These are phyloP conservation scores for Cristatella mucedo DNA, from an alignment of 2,888 invertebrate species.

Conservation along the genomic window DNA sequence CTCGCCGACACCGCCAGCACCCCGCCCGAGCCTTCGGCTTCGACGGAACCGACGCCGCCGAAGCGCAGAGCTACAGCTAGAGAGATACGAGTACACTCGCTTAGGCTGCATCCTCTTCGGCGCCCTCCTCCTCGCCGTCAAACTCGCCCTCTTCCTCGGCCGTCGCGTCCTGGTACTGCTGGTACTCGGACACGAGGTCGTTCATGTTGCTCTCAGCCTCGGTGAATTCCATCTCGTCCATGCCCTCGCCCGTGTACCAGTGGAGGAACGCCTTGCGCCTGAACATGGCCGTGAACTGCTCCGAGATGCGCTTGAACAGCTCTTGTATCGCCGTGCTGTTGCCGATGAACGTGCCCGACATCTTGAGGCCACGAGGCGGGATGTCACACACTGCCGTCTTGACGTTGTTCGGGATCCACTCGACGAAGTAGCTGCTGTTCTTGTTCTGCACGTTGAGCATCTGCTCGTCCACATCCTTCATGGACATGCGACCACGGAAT, in stretches of 20 bases:
- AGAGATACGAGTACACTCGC: too few relatives aligned
- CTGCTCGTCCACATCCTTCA: slow-evolving; percentile 48
- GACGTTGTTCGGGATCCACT: slow-evolving; percentile 36
- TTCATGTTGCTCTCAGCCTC: slow-evolving; percentile 89
- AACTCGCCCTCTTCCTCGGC: slow-evolving; percentile 22
- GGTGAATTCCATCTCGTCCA: slow-evolving; percentile 94
- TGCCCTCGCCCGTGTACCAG: slow-evolving; percentile 93
- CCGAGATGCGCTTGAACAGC: slow-evolving; percentile 31
- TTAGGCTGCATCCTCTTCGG: slow-evolving; percentile 6
- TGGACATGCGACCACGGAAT: slow-evolving; percentile 35
- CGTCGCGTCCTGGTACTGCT: slow-evolving; percentile 35
- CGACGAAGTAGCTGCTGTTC: slow-evolving; percentile 37
- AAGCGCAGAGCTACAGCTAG: too few relatives aligned
- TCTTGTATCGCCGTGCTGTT: slow-evolving; percentile 37
- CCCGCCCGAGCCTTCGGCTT: too few relatives aligned
- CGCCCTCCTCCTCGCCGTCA: slow-evolving; percentile 17
- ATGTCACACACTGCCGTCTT: slow-evolving; percentile 34
- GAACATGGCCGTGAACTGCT: slow-evolving; percentile 60
- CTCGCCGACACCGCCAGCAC: too few relatives aligned
- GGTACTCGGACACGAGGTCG: slow-evolving; percentile 42
- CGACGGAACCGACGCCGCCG: too few relatives aligned
- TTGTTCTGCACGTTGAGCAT: slow-evolving; percentile 65
- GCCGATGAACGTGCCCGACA: slow-evolving; percentile 28
- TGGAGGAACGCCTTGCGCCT: slow-evolving; percentile 87
- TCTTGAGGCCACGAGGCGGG: slow-evolving; percentile 27